Percentiles rank a stretch among this genome's conserved stretches.
Conservation (phyloP, 2,113 vertebrate species). For the Stictonetta naevosa region DNA sequence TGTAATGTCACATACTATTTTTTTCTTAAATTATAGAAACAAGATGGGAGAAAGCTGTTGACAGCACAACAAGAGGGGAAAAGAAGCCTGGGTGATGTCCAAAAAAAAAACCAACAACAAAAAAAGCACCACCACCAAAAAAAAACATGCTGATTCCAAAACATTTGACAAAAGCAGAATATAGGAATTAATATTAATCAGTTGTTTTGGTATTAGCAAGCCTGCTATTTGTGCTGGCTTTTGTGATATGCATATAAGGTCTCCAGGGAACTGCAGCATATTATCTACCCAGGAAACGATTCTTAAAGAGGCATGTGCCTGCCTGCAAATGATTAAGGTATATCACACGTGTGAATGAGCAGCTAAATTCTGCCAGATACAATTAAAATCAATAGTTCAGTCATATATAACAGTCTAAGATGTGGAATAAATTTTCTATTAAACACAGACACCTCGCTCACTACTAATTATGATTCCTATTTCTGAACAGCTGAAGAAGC, state of each 20-base stretch:
- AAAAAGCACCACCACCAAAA: no score
- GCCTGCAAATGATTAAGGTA: constrained; percentile 31
- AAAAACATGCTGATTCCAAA: constrained; percentile 39
- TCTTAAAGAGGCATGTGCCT: constrained; percentile 18
- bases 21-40: background rate
- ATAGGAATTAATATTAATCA: constrained; percentile 76
- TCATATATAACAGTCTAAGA: background rate
- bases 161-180: constrained; percentile 38
- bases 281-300: constrained; percentile 51
- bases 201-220: constrained; percentile 66
- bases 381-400: constrained; percentile 49
- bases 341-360: background rate
- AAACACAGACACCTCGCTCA: background rate
- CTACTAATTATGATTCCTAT: background rate
- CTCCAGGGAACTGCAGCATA: background rate
- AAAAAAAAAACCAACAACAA: no score
- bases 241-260: constrained; percentile 67
- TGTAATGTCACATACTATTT: background rate
- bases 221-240: constrained; percentile 60
- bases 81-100: background rate
- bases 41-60: background rate
- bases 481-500: background rate
- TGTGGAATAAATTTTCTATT: background rate
- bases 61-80: background rate
- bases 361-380: constrained; percentile 48